Evolutionary conservation across 2,113 vertebrate genomes (phyloP), one percentile per base, ranked within the genome.

Genomic region (Nibea albiflora): DNA sequence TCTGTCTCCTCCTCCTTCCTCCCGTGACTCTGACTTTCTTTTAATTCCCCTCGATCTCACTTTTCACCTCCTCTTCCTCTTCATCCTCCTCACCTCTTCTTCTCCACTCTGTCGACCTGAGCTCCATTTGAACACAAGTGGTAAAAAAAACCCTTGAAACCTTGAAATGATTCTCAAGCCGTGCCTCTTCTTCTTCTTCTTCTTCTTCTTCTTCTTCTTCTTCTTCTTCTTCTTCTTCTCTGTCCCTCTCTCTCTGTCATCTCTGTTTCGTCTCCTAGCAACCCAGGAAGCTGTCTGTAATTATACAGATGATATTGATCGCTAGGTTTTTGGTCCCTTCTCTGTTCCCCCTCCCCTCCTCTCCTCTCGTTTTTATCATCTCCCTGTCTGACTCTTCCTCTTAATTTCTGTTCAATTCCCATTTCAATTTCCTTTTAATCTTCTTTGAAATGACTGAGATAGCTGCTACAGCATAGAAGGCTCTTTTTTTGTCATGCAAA

Each of bases 221-320:
- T 46, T 65, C 47, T 35, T 69, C 60, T 16, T 52, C 22, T 39
- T 16, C 63, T 42, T 6, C 20, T 35, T 60, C 74, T 53, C 62
- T 57, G 35, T 22, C 60, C 24, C n/a, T 76, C 35, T 76, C 17
- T 76, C 35, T 76, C 60, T 77, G 65, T 83, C 67, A n/a, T 89
- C 62, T 78, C 78, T 67, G 15, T 74, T 63, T 79, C 54, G 89
- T 92, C 64, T 85, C 92, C 86, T 87, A 87, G 91, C 90, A 94
- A 94, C 93, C 82, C 44, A 74, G 68, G 78, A 92, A 92, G 92
- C 93, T 87, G 73, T 75, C 63, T 73, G 76, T 91, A 92, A 94
- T 92, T 90, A 92, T 84, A 81, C 69, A 4, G 64, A 74, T 52
- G 89, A 92, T 92, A 91, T 84, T 71, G 79, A 92, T 92, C 90